These are phyloP conservation scores for Barbus barbus DNA, from an alignment of 2,113 vertebrate genomes.

Conservation along the genomic window DNA sequence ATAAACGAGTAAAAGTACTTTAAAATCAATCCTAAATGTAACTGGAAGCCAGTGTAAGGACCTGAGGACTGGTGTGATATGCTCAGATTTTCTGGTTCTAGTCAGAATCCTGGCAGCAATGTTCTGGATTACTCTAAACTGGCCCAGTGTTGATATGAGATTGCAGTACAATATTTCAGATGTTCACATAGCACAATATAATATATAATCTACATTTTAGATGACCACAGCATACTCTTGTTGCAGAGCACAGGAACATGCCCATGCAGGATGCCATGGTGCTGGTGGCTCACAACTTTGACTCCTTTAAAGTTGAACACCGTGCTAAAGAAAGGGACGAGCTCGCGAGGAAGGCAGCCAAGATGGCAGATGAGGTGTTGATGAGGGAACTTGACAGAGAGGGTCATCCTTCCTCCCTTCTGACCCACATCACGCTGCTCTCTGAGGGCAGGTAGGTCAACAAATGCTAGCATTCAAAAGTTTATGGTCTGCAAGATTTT, in stretches of 20 bases:
- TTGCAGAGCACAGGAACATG: constrained; percentile 95
- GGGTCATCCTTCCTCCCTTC: constrained; percentile 72
- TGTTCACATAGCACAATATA: not conserved
- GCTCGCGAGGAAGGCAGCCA: constrained; percentile 91
- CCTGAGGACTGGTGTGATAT: no score
- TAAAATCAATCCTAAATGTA: no score
- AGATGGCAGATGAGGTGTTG: constrained; percentile 94
- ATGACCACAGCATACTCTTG: not conserved
- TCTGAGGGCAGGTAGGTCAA: constrained; percentile 75
- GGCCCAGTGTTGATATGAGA: no score
- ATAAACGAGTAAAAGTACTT: no score
- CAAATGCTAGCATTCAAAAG: not conserved
- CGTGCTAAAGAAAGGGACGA: constrained; percentile 94
- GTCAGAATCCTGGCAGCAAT: no score
- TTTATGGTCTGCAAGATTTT: not conserved
- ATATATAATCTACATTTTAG: not conserved
- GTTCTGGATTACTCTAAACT: no score
- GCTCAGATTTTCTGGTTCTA: no score
- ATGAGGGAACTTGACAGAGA: constrained; percentile 87
- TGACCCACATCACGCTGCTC: constrained; percentile 74
- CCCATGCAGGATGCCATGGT: constrained; percentile 97
- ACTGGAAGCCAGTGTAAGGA: no score
- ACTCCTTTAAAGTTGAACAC: constrained; percentile 88
- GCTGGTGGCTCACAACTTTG: constrained; percentile 91
- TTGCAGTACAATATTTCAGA: not conserved